Conservation (phyloP, 2,113 vertebrate species). For the Psilopsiagon aurifrons region DNA sequence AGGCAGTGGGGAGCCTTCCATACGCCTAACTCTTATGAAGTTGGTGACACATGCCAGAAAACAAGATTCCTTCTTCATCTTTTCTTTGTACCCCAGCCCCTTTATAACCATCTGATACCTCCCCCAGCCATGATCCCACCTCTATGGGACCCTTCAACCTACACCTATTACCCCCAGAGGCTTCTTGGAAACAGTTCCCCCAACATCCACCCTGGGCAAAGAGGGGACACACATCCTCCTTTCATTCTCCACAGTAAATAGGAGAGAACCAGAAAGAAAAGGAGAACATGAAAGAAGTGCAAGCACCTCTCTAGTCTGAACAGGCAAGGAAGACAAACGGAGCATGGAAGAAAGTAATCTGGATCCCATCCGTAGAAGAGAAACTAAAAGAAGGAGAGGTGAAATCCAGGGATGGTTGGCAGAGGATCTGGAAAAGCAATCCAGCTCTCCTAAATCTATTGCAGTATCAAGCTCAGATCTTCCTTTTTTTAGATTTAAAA, state of each 20-base stretch:
- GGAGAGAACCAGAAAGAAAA: not conserved
- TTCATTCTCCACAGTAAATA: not conserved
- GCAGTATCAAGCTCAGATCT: not conserved
- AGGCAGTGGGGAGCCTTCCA: not conserved
- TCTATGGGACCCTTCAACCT: not conserved
- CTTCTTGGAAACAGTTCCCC: not conserved
- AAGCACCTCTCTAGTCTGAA: not conserved
- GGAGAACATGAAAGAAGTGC: not conserved
- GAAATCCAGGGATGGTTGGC: not conserved
- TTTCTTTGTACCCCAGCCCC: not conserved
- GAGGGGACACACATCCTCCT: not conserved
- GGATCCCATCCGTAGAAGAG: not conserved
- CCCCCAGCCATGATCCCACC: not conserved
- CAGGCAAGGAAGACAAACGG: not conserved
- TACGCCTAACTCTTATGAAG: not conserved
- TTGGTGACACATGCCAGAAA: not conserved
- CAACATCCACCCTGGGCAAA: rapidly evolving
- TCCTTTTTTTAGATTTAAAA: not conserved
- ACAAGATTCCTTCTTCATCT: not conserved
- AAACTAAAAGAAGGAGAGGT: not conserved
- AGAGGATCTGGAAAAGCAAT: not conserved
- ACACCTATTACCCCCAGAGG: no score
- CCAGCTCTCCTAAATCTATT: not conserved
- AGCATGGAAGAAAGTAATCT: not conserved
- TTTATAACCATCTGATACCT: not conserved